Base-by-base conservation (phyloP, 37 sponge, comb jelly and placozoan species). In the Aplysina aerophoba region DNA sequence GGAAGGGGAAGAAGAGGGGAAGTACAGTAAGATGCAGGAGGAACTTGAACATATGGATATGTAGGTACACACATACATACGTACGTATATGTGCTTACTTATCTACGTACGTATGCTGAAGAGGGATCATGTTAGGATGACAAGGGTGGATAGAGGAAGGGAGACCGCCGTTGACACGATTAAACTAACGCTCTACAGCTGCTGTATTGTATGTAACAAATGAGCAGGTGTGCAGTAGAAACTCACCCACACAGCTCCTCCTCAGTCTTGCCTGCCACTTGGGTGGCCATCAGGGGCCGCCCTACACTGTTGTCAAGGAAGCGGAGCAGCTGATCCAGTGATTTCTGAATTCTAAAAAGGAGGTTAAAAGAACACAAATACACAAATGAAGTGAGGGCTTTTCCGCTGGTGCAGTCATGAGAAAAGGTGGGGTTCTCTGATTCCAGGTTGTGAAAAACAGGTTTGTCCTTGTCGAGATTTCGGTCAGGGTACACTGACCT, bases 251-350 rank as follows among this genome's bases (percentile, higher is more conserved):
- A 71, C 34, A 68, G 24, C 11, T 66, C 65, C 62, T 89, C 90
- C 77, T 85, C 87, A 36, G 74, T 55, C n/a, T 82, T 35, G 24
- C 89, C 54, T 19, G 62, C 59, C 13, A 82, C 85, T 65, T 88
- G 89, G 22, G 88, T 97, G 39, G 88, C 84, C 27, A 89, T 22
- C 59, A 97, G 86, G 3, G 87, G 67, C 58, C 87, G 60, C 1
- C 97, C 97, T n/a, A 97, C 90, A 66, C 79, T 82, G 65, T 59
- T 64, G 71, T 97, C 97, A 65, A 98, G 88, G 13, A 90, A 66
- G 27, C 72, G 86, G 73, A 98, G 44, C 37, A 96, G 90, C 57
- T 88, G 75, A 74, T 91, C 93, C 81, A 98, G 87, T 19, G 99
- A 96, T 44, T 72, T 84, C 61, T 87, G 74, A 24, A 98, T 90